A percentile compares a stretch with the other conserved stretches of the same genome.
phyloP scores from a whole-genome alignment of 2,888 invertebrate species.

The Carcina quercana region DNA sequence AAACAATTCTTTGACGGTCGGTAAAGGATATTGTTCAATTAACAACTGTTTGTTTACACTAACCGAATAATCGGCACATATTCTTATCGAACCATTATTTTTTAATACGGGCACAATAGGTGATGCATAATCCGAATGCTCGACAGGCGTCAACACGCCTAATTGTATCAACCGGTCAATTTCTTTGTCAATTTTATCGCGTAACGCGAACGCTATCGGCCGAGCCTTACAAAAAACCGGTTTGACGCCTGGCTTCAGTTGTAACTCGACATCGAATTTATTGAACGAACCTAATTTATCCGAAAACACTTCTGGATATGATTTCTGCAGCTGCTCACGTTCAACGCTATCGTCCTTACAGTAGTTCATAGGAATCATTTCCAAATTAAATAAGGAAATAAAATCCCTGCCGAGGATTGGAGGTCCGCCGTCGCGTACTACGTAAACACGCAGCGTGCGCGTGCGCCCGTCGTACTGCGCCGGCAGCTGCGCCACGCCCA shows the following conservation, averaged over 20 bases:
- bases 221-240: constrained; percentile 17
- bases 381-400: constrained; percentile 14
- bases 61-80: constrained; percentile 5
- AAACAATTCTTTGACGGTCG: constrained; percentile 9
- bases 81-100: constrained; percentile 2
- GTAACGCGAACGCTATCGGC: constrained; percentile 12
- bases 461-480: constrained; percentile 11
- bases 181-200: constrained; percentile 15
- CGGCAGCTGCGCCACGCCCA: constrained; percentile 9
- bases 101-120: constrained; percentile 13
- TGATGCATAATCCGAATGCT: constrained; percentile 14
- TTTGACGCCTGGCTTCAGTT: constrained; percentile 12
- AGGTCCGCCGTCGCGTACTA: constrained; percentile 18
- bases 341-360: background rate
- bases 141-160: constrained; percentile 13
- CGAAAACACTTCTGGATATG: background rate
- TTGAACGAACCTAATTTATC: background rate
- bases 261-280: constrained; percentile 7
- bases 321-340: background rate
- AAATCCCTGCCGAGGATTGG: constrained; percentile 19
- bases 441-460: constrained; percentile 11
- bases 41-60: constrained; percentile 9
- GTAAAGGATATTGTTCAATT: constrained; percentile 10
- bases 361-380: background rate
- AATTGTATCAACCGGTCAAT: constrained; percentile 11